These are phyloP conservation scores for Elegia similella DNA, from an alignment of 2,888 invertebrate genomes.

Conservation along the genomic window DNA sequence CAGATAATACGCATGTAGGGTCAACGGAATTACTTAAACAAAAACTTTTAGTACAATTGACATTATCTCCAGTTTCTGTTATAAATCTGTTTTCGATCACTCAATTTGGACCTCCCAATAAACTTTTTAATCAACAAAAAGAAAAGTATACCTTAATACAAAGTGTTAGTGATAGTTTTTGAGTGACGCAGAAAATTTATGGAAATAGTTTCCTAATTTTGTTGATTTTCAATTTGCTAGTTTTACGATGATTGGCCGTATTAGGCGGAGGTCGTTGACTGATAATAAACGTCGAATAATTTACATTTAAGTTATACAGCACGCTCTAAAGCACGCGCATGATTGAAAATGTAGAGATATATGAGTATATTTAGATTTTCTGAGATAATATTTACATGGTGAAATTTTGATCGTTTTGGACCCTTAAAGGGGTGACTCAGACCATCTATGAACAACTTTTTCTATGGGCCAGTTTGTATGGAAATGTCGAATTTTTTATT, in stretches of 20 bases:
- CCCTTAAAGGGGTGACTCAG: no score
- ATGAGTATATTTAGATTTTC: no score
- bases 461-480: no score
- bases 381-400: no score
- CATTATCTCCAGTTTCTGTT: background rate
- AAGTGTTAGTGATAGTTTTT: background rate
- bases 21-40: constrained; percentile 7
- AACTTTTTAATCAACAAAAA: background rate
- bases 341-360: background rate
- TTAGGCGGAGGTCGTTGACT: background rate
- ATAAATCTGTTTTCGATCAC: constrained; percentile 2
- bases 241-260: constrained; percentile 4
- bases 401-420: no score
- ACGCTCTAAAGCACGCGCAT: background rate
- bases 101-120: constrained; percentile 11
- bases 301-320: background rate
- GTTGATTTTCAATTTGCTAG: constrained; percentile 1
- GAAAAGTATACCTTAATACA: background rate
- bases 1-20: constrained; percentile 7
- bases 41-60: background rate
- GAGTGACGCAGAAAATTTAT: background rate
- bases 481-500: no score
- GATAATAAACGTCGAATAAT: background rate
- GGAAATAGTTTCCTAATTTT: background rate
- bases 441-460: no score